Percentiles rank a stretch among this genome's conserved stretches.
Conservation (phyloP, 2,888 invertebrate genomes). For the Stenichneumon culpator region DNA sequence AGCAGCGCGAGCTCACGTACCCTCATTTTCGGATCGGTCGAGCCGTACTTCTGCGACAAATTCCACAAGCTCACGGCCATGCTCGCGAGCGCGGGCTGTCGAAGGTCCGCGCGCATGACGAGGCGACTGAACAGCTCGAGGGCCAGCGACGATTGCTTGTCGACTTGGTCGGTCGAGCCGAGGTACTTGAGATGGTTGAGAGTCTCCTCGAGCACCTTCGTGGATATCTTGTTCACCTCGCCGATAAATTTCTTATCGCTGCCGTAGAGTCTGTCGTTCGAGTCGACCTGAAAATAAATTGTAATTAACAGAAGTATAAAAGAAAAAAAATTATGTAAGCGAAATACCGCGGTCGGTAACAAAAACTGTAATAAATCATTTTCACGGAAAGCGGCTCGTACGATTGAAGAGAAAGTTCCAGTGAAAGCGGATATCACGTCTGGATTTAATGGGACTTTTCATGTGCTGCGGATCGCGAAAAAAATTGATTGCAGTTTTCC, state of each 20-base stretch:
- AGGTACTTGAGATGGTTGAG: slow-evolving; percentile 90
- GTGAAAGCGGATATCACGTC: too few relatives aligned
- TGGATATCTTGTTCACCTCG: slow-evolving; percentile 92
- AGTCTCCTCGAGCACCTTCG: slow-evolving; percentile 92
- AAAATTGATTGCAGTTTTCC: too few relatives aligned
- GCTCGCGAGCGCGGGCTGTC: slow-evolving; percentile 87
- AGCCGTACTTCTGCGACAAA: slow-evolving; percentile 89
- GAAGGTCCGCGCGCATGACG: slow-evolving; percentile 89
- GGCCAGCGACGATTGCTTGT: slow-evolving; percentile 90
- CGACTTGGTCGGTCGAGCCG: slow-evolving; percentile 87
- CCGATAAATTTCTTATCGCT: slow-evolving; percentile 94
- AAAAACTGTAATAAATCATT: too few relatives aligned
- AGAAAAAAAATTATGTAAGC: not conserved
- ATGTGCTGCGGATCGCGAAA: too few relatives aligned
- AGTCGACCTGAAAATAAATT: slow-evolving; percentile 89
- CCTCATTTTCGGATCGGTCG: slow-evolving; percentile 86
- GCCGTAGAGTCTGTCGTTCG: slow-evolving; percentile 97
- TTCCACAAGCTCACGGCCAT: slow-evolving; percentile 94
- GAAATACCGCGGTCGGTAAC: too few relatives aligned
- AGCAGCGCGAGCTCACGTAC: slow-evolving; percentile 74
- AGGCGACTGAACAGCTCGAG: slow-evolving; percentile 91
- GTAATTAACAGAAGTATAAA: not conserved
- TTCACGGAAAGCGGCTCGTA: too few relatives aligned
- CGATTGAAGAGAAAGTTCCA: too few relatives aligned
- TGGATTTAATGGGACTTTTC: too few relatives aligned